Evolutionary conservation across 2,888 invertebrate species (phyloP).

Genomic region (Nezara viridula): DNA sequence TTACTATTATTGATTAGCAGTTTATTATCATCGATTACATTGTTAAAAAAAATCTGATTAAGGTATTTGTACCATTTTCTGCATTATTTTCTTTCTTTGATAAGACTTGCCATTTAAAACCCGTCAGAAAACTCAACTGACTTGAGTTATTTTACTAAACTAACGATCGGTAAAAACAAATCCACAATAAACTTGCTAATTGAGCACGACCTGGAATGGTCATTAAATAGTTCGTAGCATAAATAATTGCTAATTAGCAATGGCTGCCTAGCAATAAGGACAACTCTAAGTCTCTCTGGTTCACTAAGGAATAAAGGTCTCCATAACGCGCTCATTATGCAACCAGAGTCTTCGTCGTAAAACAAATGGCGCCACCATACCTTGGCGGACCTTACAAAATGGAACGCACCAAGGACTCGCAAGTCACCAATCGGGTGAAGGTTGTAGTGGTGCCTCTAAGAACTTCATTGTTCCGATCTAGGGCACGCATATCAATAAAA

Average conservation of each 20-base stretch:
- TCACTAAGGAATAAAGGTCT: not conserved
- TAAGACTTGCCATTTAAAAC: too few relatives aligned
- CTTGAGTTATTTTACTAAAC: too few relatives aligned
- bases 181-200: not conserved
- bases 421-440: slow-evolving; percentile 13
- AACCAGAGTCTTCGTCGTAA: not conserved
- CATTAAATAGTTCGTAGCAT: not conserved
- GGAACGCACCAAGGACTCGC: not conserved
- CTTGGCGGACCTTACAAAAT: not conserved
- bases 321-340: not conserved
- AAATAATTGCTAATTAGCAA: too few relatives aligned
- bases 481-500: not conserved
- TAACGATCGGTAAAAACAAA: too few relatives aligned
- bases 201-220: not conserved
- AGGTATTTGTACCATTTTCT: too few relatives aligned
- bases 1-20: too few relatives aligned
- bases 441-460: not conserved
- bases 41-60: too few relatives aligned
- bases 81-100: too few relatives aligned
- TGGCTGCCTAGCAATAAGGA: not conserved
- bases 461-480: not conserved
- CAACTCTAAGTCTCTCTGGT: not conserved
- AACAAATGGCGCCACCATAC: not conserved
- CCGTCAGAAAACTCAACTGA: too few relatives aligned
- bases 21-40: too few relatives aligned